Evolutionary conservation across 2,888 invertebrate species (phyloP).

Genomic region (Aspidiotus rigidus): DNA sequence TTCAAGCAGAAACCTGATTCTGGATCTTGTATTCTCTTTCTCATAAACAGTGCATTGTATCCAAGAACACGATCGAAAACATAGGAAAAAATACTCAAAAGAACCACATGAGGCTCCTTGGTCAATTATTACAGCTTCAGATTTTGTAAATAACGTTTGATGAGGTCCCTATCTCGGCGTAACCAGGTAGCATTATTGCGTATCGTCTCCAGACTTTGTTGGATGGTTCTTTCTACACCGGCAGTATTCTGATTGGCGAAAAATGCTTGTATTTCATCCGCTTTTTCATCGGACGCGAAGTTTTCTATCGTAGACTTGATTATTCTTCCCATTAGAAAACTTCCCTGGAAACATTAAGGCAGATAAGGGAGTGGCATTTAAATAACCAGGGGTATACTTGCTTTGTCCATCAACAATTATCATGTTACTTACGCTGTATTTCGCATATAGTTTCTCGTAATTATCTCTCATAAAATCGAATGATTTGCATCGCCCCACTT

Average conservation of each 20-base stretch:
- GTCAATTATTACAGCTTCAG: conserved; percentile 10
- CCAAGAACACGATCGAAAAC: too few relatives aligned
- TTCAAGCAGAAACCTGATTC: too few relatives aligned
- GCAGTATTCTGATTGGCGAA: conserved; percentile 65
- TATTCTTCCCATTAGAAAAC: conserved; percentile 68
- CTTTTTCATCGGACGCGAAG: conserved; percentile 73
- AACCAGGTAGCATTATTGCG: conserved; percentile 82
- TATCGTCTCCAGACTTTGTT: conserved; percentile 85
- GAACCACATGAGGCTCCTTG: too few relatives aligned
- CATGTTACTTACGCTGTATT: conserved; percentile 56
- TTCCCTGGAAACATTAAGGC: conserved; percentile 54
- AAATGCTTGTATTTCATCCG: conserved; percentile 71
- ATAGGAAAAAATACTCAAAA: too few relatives aligned
- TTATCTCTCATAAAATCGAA: conserved; percentile 87
- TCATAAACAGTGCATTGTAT: too few relatives aligned
- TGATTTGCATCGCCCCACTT: conserved; percentile 70
- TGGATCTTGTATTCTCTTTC: too few relatives aligned
- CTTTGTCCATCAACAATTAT: background rate
- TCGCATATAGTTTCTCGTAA: conserved; percentile 62
- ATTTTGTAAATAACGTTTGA: conserved; percentile 13
- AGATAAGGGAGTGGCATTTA: background rate
- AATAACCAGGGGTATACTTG: background rate
- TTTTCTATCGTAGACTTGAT: conserved; percentile 81
- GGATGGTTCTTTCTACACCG: conserved; percentile 77
- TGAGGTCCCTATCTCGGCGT: conserved; percentile 58